Evolutionary conservation across 35 echinoderm and acorn worm genomes (phyloP), one percentile per base, ranked within the genome.

Genomic region (Lytechinus pictus): DNA sequence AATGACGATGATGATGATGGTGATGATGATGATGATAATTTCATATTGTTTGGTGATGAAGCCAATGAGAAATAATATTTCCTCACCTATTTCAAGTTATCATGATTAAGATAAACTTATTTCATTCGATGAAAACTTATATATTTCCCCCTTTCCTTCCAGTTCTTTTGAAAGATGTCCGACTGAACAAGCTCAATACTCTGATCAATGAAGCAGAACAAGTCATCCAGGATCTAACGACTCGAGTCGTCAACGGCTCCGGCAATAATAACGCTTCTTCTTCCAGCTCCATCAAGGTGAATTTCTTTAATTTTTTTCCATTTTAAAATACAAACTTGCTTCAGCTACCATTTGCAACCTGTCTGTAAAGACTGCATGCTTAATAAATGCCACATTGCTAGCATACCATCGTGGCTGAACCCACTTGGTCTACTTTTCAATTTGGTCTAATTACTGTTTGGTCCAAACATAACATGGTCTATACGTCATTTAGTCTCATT

Each of bases 111-210:
- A 44, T 44, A 44, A 44, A 44, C 33, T 44, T 44, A 44, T 44
- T 44, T 44, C 33, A 44, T 44, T 44, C 2, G 2, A 44, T 24
- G 8, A 24, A 24, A 24, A 79, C 21, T 6, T 24, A 3, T 79
- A 79, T 79, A 24, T 24, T 79, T 24, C n/a, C 16, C n/a, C 1
- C 19, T 24, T 79, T 79, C 21, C 19, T 79, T 79, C 66, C 87
- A 99, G 98, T 98, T 95, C 89, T 99, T 6, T 95, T 98, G 91
- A 98, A 98, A 55, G 98, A 99, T 92, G 96, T 97, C 2, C 92
- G 98, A 27, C 94, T 95, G 7, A 95, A 96, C 54, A 98, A 97
- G 86, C 93, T 99, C 14, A 98, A 97, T 55, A 97, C 97, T 6
- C 94, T 98, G n/a, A 98, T 99, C 29, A 99, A 97, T 58, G 97